Conservation (phyloP, 2,797 vertebrate genomes). For the Enteromius paludinosus region DNA sequence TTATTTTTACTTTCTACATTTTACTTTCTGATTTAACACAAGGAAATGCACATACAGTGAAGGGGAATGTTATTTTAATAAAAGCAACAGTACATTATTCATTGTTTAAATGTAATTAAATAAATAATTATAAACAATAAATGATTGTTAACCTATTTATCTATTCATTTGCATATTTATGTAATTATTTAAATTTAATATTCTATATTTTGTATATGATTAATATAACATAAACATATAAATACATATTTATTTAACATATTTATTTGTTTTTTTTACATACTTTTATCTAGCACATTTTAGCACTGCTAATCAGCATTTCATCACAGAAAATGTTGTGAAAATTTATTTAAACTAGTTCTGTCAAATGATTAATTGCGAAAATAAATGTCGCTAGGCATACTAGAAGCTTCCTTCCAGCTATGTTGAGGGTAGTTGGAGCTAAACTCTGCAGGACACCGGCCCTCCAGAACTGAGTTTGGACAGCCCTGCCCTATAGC, state of each 20-base stretch:
- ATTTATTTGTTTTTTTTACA: neutral
- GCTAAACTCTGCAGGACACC: too few relatives aligned
- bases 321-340: too few relatives aligned
- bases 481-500: too few relatives aligned
- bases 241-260: neutral
- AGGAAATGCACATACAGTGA: neutral
- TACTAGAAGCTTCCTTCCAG: too few relatives aligned
- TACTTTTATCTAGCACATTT: neutral
- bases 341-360: too few relatives aligned
- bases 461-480: too few relatives aligned
- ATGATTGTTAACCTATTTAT: neutral
- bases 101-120: neutral
- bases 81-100: neutral
- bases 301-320: neutral
- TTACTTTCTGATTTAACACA: neutral
- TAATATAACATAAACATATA: neutral
- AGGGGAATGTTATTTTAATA: neutral
- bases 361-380: too few relatives aligned
- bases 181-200: neutral
- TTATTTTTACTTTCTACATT: neutral
- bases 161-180: neutral
- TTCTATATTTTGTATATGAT: neutral
- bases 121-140: neutral
- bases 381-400: too few relatives aligned
- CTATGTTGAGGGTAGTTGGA: too few relatives aligned